Percentiles rank a stretch among this genome's conserved stretches.
Conservation (phyloP, 1,140 invertebrate genomes). For the Sycobia sp. region DNA sequence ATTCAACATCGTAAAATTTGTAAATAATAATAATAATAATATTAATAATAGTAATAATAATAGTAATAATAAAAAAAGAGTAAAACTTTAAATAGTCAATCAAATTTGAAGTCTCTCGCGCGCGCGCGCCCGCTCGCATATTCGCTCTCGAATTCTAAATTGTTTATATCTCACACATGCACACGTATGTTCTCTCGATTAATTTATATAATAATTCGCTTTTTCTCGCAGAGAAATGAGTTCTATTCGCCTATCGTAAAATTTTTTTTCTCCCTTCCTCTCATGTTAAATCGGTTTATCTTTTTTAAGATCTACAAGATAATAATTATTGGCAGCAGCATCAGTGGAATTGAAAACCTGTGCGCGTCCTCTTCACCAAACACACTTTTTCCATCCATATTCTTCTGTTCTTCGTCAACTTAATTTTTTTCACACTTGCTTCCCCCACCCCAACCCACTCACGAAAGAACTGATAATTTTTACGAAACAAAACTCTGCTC, state of each 20-base stretch:
- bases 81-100: constrained; percentile 35
- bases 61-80: too few relatives aligned
- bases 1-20: too few relatives aligned
- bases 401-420: constrained; percentile 19
- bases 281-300: too few relatives aligned
- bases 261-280: neutral
- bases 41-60: constrained; percentile 37
- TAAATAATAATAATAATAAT: constrained; percentile 41
- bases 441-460: too few relatives aligned
- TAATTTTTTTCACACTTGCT: neutral
- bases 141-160: constrained; percentile 6
- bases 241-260: constrained; percentile 14
- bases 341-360: constrained; percentile 58
- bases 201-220: neutral
- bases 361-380: constrained; percentile 49
- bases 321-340: constrained; percentile 43
- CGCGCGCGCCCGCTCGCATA: neutral
- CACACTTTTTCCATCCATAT: constrained; percentile 42
- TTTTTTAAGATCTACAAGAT: neutral
- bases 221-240: constrained; percentile 12
- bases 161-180: too few relatives aligned
- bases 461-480: too few relatives aligned
- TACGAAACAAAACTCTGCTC: too few relatives aligned
- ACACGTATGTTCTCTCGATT: too few relatives aligned
- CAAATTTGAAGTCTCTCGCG: neutral